Evolutionary conservation across 2,113 vertebrate genomes (phyloP).

Genomic region (Pimephales promelas): DNA sequence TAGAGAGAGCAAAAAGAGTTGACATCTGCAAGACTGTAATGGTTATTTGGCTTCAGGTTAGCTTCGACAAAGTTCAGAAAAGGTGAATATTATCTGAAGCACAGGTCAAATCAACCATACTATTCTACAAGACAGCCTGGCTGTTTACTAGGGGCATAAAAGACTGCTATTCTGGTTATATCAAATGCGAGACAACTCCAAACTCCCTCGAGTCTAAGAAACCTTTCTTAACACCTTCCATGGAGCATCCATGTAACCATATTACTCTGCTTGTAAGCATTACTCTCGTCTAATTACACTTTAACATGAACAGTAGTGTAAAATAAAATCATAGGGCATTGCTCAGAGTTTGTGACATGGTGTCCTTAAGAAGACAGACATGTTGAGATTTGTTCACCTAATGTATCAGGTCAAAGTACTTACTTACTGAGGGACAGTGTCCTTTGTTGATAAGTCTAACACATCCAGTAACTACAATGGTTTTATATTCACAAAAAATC

Average conservation of each 20-base stretch:
- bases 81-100: no score
- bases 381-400: conserved; percentile 24
- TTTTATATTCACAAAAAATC: neutral
- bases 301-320: neutral
- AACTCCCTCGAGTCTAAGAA: neutral
- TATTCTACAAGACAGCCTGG: neutral
- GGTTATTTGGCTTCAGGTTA: neutral
- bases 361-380: neutral
- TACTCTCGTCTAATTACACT: neutral
- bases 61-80: neutral
- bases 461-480: neutral
- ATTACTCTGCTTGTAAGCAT: neutral
- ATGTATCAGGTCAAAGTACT: neutral
- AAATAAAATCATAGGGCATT: neutral
- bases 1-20: neutral
- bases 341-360: neutral
- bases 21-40: neutral
- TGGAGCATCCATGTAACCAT: neutral
- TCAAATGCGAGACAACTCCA: neutral
- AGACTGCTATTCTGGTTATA: neutral
- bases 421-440: neutral
- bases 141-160: neutral
- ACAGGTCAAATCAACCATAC: neutral
- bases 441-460: neutral
- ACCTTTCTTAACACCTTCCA: neutral